Evolutionary conservation across 2,113 vertebrate genomes (phyloP), one percentile per base, ranked within the genome.

Genomic region (Calyptomena viridis): DNA sequence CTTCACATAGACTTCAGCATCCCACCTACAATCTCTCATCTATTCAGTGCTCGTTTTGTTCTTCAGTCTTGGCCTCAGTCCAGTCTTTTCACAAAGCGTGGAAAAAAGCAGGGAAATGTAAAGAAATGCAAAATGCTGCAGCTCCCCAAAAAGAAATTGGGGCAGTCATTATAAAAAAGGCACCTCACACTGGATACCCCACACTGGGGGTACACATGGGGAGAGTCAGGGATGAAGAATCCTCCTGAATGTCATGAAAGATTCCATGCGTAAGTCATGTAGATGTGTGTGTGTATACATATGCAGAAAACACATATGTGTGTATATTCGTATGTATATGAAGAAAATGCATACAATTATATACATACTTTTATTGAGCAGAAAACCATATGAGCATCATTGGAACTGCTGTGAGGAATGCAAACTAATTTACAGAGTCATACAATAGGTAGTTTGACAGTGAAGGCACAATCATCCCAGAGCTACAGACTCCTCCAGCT

Each of bases 21-120:
- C 94, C 96, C 96, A 96, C 96, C 94, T 95, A 95, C 94, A 81
- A 95, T 84, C 91, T 89, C 92, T 97, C 93, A 94, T 90, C 89
- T 97, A 93, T 92, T 94, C 93, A 96, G 86, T 35, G 17, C 89
- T 93, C 52, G 14, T 96, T 97, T 96, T 96, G 93, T 97, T 97
- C 89, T 87, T 89, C 92, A 93, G 56, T 84, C 80, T 93, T 96
- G 96, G 95, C 96, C 90, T 81, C 83, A 67, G 94, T 89, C 96
- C 95, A 97, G 93, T 31, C 92, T 94, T 81, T 87, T 81, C 89
- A 92, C 22, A 93, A 92, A 94, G 91, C 3, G 0, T 75, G 69
- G 84, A 95, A 87, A 93, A 87, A 94, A 81, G 60, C 89, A 92
- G 47, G 8, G 55, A 84, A 80, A 73, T 59, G 68, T 28, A 84